Conservation (phyloP, 2,797 vertebrate genomes). For the Dendrocincla tyrannina region DNA sequence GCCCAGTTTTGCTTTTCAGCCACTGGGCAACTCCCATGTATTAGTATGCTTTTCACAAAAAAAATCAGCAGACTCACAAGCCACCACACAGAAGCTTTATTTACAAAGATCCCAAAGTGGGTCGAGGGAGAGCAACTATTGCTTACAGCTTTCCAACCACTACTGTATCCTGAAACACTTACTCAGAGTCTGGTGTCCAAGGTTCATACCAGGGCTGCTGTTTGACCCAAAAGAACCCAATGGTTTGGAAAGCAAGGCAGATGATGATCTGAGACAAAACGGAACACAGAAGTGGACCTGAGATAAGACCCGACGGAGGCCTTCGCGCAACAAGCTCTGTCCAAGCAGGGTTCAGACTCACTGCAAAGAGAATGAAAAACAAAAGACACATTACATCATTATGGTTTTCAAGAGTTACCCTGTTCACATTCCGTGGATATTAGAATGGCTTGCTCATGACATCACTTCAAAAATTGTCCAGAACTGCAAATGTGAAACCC, state of each 20-base stretch:
- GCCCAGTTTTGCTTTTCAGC: background rate
- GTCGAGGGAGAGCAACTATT: background rate
- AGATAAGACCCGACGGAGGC: slow-evolving; percentile 95
- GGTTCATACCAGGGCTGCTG: slow-evolving; percentile 86
- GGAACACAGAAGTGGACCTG: slow-evolving; percentile 90
- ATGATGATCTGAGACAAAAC: slow-evolving; percentile 94
- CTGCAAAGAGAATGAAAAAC: slow-evolving; percentile 70
- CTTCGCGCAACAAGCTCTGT: slow-evolving; percentile 89
- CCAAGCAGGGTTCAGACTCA: slow-evolving; percentile 98
- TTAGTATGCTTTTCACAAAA: background rate
- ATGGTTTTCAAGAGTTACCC: background rate
- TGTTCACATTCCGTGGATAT: background rate
- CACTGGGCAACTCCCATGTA: background rate
- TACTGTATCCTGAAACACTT: slow-evolving; percentile 67
- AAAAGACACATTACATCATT: background rate
- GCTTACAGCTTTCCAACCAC: background rate
- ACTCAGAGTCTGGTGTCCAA: slow-evolving; percentile 84
- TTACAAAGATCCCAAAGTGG: background rate
- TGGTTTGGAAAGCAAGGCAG: slow-evolving; percentile 89
- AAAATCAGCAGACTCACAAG: background rate
- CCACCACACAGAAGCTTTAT: background rate
- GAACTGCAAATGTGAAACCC: background rate
- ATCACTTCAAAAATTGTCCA: background rate
- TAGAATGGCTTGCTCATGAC: background rate
- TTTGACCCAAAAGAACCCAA: slow-evolving; percentile 89